phyloP scores from a whole-genome alignment of 2,888 invertebrate genomes.

The Halictus ligatus region DNA sequence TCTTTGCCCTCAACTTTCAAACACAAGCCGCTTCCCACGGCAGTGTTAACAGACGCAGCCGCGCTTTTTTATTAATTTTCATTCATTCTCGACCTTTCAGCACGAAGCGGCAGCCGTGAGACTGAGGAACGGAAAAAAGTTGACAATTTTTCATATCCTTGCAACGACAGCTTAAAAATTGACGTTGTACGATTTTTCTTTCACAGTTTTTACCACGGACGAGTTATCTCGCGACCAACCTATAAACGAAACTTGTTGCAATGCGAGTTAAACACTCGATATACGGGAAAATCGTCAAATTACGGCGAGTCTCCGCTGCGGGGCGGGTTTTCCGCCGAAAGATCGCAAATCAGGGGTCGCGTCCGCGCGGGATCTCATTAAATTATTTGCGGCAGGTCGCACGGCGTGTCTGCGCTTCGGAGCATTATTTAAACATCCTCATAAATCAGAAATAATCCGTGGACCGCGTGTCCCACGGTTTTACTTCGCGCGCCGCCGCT shows the following conservation, averaged over 20 bases:
- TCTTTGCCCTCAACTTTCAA: neutral
- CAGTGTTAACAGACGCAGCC: no score
- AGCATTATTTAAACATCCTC: neutral
- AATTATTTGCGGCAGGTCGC: neutral
- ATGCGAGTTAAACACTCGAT: neutral
- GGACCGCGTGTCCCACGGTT: constrained; percentile 12
- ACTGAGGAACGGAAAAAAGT: no score
- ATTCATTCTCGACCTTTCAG: no score
- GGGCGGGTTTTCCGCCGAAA: neutral
- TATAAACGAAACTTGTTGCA: no score
- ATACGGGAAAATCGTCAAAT: neutral
- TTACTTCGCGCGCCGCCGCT: constrained; percentile 1
- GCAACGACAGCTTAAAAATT: no score
- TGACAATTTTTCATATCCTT: no score
- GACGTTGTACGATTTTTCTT: no score
- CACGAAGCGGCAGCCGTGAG: no score
- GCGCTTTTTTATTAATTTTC: no score
- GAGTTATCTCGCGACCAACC: no score
- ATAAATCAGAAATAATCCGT: constrained; percentile 22
- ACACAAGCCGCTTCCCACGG: no score
- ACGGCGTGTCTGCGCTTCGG: neutral
- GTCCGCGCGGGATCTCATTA: neutral
- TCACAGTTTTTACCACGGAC: no score
- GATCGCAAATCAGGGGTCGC: neutral
- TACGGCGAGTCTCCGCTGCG: neutral